phyloP scores from a whole-genome alignment of 2,888 invertebrate genomes.

The Leucoma salicis region DNA sequence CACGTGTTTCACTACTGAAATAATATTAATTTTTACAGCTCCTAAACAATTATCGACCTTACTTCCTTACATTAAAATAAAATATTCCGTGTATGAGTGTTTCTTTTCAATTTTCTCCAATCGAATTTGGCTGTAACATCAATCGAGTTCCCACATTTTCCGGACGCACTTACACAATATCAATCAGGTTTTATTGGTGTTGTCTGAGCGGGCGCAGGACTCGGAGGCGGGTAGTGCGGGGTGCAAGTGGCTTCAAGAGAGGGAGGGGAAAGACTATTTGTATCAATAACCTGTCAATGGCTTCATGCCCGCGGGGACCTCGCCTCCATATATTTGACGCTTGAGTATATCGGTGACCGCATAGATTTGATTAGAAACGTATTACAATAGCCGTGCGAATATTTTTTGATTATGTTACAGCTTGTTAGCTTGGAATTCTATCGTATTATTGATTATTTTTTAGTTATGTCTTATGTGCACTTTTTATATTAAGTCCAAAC shows the following conservation, averaged over 20 bases:
- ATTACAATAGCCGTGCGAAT: conserved; percentile 65
- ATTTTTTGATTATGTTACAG: conserved; percentile 20
- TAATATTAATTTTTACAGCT: conserved; percentile 30
- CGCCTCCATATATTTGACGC: conserved; percentile 62
- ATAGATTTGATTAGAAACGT: conserved; percentile 74
- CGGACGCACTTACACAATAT: conserved; percentile 81
- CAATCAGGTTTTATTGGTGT: conserved; percentile 83
- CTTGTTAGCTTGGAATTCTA: no score
- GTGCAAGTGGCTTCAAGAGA: conserved; percentile 43
- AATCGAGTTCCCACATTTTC: conserved; percentile 83
- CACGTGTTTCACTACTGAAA: conserved; percentile 45
- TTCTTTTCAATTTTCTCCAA: conserved; percentile 81
- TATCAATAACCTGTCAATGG: conserved; percentile 84
- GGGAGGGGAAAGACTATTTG: conserved; percentile 71
- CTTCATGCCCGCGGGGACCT: conserved; percentile 69
- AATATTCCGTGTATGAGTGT: conserved; percentile 39
- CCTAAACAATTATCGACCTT: conserved; percentile 41
- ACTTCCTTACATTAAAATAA: conserved; percentile 36
- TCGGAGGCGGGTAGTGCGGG: conserved; percentile 43
- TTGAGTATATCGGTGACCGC: conserved; percentile 59
- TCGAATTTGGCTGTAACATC: conserved; percentile 81
- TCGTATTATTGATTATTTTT: no score
- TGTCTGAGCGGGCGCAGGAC: conserved; percentile 61
- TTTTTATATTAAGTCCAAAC: no score
- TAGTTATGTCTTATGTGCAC: no score